Percentiles rank a stretch among this genome's conserved stretches.
Evolutionary conservation across 2,113 vertebrate genomes (phyloP).

Genomic region (Calypte anna): DNA sequence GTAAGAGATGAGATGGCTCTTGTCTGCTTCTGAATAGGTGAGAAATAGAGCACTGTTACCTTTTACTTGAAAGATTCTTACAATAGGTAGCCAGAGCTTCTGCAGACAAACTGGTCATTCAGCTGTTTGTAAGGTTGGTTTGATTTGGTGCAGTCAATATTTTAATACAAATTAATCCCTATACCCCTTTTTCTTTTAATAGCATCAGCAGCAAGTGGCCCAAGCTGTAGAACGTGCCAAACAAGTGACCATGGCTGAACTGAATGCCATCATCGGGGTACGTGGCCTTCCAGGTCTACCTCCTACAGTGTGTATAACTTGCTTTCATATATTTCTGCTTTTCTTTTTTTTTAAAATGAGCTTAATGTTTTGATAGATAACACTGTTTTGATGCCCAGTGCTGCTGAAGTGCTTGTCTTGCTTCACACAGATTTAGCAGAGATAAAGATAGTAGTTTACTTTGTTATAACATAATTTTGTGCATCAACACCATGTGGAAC

Average conservation of each 20-base stretch:
- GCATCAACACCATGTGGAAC: not conserved
- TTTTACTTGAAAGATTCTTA: not conserved
- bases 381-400: not conserved
- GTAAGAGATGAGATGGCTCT: not conserved
- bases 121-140: not conserved
- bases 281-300: slow-evolving; percentile 94
- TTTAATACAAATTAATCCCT: not conserved
- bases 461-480: not conserved
- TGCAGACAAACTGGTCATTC: not conserved
- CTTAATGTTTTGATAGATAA: not conserved
- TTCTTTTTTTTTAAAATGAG: slow-evolving; percentile 42
- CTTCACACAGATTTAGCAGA: not conserved
- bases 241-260: slow-evolving; percentile 98
- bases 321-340: slow-evolving; percentile 87
- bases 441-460: not conserved
- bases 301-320: slow-evolving; percentile 92
- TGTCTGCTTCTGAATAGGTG: not conserved
- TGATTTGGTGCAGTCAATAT: not conserved
- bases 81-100: not conserved
- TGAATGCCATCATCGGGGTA: slow-evolving; percentile 98
- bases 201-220: slow-evolving; percentile 98
- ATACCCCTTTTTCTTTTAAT: slow-evolving; percentile 49
- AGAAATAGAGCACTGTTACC: not conserved
- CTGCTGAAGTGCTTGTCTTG: not conserved
- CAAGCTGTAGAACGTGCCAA: slow-evolving; percentile 97